Percentiles rank a stretch among this genome's conserved stretches.
Conservation (phyloP, 2,888 invertebrate genomes). For the Ferrisia virgata region DNA sequence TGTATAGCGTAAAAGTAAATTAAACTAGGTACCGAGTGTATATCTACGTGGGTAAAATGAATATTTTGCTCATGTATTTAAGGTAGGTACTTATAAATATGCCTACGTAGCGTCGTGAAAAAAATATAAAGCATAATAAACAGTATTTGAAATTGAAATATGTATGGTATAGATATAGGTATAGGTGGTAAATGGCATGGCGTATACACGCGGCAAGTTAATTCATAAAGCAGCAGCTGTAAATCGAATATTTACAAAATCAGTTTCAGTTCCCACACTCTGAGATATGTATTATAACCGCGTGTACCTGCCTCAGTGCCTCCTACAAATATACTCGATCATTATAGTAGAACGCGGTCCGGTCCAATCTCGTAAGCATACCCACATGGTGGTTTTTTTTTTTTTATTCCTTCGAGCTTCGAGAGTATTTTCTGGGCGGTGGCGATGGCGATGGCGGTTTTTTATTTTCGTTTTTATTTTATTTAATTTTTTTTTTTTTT, state of each 20-base stretch:
- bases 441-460: neutral
- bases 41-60: too few species aligned
- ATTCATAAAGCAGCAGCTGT: neutral
- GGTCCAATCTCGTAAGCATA: neutral
- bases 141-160: neutral
- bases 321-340: neutral
- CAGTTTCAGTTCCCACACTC: constrained; percentile 30
- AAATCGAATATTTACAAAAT: constrained; percentile 27
- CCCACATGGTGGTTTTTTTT: neutral
- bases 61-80: too few species aligned
- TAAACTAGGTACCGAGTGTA: too few species aligned
- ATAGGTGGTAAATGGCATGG: neutral
- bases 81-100: too few species aligned
- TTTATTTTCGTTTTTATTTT: neutral
- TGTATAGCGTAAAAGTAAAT: too few species aligned
- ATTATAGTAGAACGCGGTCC: neutral
- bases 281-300: neutral
- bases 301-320: neutral
- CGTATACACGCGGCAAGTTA: neutral
- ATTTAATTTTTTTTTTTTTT: neutral
- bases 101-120: too few species aligned
- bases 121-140: too few species aligned
- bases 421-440: neutral
- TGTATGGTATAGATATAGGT: too few species aligned
- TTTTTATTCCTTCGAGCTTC: neutral